Conservation (phyloP, 2,888 invertebrate genomes). For the Hesperia comma region DNA sequence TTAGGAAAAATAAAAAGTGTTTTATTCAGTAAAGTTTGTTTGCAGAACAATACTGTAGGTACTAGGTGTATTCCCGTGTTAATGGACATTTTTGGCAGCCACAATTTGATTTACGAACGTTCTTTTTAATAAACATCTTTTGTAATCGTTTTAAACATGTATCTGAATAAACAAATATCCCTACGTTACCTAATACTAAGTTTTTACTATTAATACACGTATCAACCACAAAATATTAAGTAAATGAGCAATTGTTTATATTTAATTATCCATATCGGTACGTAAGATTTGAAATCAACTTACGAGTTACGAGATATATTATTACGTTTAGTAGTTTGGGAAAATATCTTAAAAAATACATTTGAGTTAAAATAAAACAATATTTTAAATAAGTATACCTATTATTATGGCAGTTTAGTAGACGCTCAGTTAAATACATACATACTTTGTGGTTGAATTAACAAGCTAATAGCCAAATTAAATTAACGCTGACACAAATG, state of each 20-base stretch:
- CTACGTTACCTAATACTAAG: slow-evolving; percentile 6
- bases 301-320: too few species aligned
- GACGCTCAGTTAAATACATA: not conserved
- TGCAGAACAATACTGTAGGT: too few species aligned
- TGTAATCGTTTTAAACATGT: slow-evolving; percentile 12
- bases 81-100: too few species aligned
- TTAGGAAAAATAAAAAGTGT: too few species aligned
- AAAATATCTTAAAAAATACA: too few species aligned
- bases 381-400: not conserved
- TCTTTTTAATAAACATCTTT: too few species aligned
- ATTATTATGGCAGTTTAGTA: not conserved
- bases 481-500: not conserved
- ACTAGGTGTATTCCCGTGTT: too few species aligned
- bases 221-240: slow-evolving; percentile 19
- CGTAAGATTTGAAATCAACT: not conserved
- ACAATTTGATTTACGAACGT: too few species aligned
- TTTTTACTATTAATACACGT: not conserved
- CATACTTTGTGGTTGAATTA: slow-evolving; percentile 22
- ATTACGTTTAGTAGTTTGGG: too few species aligned
- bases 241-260: not conserved
- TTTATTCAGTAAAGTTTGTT: too few species aligned
- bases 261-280: not conserved
- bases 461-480: slow-evolving; percentile 9
- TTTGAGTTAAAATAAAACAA: not conserved
- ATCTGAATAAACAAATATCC: slow-evolving; percentile 8